Percentiles rank a stretch among this genome's conserved stretches.
Evolutionary conservation across 2,113 vertebrate genomes (phyloP).

Genomic region (Muscicapa adusta): DNA sequence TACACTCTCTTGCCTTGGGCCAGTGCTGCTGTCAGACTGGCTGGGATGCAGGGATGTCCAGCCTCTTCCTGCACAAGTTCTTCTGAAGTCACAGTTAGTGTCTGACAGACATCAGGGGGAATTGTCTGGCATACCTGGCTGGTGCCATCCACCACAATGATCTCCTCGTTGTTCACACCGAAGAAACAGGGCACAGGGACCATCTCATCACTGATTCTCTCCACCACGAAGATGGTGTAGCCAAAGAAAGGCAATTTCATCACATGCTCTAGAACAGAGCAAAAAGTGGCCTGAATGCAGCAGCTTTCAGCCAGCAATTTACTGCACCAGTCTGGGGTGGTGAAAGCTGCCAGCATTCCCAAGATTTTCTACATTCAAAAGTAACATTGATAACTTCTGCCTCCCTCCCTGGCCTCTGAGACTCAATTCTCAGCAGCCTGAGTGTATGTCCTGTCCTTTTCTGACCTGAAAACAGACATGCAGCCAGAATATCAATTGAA

Average conservation of each 20-base stretch:
- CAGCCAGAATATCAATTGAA: not conserved
- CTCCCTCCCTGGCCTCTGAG: not conserved
- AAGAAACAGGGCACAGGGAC: constrained; percentile 76
- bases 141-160: constrained; percentile 72
- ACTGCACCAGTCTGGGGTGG: not conserved
- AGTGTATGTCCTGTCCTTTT: not conserved
- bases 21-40: not conserved
- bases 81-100: not conserved
- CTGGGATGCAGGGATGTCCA: not conserved
- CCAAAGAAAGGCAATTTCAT: constrained; percentile 81
- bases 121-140: constrained; percentile 75
- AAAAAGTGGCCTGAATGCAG: not conserved
- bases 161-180: constrained; percentile 75
- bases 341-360: not conserved
- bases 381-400: not conserved
- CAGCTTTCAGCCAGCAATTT: not conserved
- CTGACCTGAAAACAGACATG: not conserved
- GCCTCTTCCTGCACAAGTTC: not conserved
- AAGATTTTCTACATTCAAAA: not conserved
- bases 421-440: not conserved
- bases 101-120: not conserved
- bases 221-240: constrained; percentile 72
- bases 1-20: not conserved
- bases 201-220: constrained; percentile 71
- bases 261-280: constrained; percentile 66